Evolutionary conservation across 2,797 vertebrate species (phyloP), one percentile per base, ranked within the genome.

Genomic region (Chiropotes sagulatus): DNA sequence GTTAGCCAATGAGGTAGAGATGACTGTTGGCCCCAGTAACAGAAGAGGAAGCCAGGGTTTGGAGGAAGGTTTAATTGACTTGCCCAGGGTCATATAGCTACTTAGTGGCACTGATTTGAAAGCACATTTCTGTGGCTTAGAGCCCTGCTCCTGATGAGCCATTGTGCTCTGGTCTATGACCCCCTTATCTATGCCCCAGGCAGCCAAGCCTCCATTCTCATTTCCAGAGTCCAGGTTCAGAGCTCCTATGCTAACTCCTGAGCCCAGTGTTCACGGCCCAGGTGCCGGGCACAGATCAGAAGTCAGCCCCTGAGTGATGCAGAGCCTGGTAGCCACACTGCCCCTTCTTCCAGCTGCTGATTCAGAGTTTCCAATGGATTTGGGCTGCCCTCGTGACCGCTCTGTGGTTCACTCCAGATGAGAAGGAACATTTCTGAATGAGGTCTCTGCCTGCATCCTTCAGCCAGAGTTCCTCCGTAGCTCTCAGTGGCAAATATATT

Each of bases 301-400:
- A 1, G 67, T 46, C 39, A 36, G 30, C 30, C 87, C 36, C 73
- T 33, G 41, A 12, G 8, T 24, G 46, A 26, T 30, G 9, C 28
- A 39, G 50, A n/a, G n/a, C 33, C 54, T 20, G 1, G 0, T 50
- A 24, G 6, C 4, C 0, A 17, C 17, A 5, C 39, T 2, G 11
- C 5, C 50, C 57, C 44, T 44, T 8, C 8, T 6, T 52, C 30
- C 57, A 30, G 6, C 26, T 22, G 48, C 78, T 1, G 1, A n/a
- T 19, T 78, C 6, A 11, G 48, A 46, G 81, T 52, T 57, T 46
- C 5, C 0, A 9, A 1, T 6, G 17, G 73, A 24, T 50, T 41
- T 30, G 4, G 17, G 39, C 19, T 2, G 1, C 30, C 4, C 0
- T 0, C 0, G 28, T 28, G 81, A 57, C 78, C 0, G 0, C 13